Conservation (phyloP, 2,113 vertebrate species). For the Thunnus maccoyii region DNA sequence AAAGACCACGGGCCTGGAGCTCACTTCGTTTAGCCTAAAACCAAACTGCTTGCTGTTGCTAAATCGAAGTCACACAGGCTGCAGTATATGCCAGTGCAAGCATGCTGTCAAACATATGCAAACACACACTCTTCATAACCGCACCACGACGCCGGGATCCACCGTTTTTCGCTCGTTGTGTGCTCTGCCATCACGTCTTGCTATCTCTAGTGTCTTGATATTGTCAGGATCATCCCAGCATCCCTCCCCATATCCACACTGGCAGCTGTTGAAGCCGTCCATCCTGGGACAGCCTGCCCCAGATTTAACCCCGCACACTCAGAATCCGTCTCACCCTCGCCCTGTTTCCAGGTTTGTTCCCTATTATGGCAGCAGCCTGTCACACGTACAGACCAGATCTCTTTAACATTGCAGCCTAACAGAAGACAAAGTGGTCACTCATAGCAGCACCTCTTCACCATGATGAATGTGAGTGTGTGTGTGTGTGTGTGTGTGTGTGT, state of each 20-base stretch:
- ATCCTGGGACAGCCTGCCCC: slow-evolving; percentile 53
- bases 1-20: slow-evolving; percentile 34
- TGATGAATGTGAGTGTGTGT: slow-evolving; percentile 33
- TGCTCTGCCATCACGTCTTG: slow-evolving; percentile 16
- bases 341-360: slow-evolving; percentile 44
- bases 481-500: background rate
- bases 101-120: slow-evolving; percentile 37
- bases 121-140: slow-evolving; percentile 3
- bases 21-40: slow-evolving; percentile 33
- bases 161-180: slow-evolving; percentile 6
- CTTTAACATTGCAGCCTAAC: slow-evolving; percentile 44
- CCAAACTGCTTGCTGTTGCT: slow-evolving; percentile 19
- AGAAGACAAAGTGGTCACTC: slow-evolving; percentile 55
- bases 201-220: slow-evolving; percentile 22
- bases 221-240: slow-evolving; percentile 31
- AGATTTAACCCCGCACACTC: slow-evolving; percentile 62
- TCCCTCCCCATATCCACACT: slow-evolving; percentile 10
- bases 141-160: background rate
- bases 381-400: slow-evolving; percentile 35
- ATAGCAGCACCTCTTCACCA: slow-evolving; percentile 35
- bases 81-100: slow-evolving; percentile 33
- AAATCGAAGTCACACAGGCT: slow-evolving; percentile 16
- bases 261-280: slow-evolving; percentile 54
- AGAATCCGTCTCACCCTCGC: background rate
- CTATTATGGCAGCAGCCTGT: slow-evolving; percentile 56